A percentile compares a stretch with the other conserved stretches of the same genome.
Evolutionary conservation across 30 jellyfish, hydroid and myxozoan genomes (phyloP).

Genomic region (Aurelia sp.): DNA sequence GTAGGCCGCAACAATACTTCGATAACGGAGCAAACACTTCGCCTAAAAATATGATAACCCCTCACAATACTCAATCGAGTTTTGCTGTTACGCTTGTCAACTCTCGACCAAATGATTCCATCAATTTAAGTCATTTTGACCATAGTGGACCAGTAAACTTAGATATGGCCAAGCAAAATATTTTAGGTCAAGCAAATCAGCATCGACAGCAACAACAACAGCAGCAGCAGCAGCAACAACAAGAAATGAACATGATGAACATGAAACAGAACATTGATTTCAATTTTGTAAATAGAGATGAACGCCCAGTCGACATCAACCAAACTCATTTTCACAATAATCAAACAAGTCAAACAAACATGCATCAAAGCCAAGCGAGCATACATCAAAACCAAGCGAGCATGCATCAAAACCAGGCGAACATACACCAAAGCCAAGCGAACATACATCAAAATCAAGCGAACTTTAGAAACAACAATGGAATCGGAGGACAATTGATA

Average conservation of each 20-base stretch:
- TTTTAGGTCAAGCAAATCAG: conserved; percentile 21
- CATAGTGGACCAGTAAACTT: background rate
- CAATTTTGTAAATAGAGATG: conserved; percentile 2
- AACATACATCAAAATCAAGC: background rate
- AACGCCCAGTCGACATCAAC: background rate
- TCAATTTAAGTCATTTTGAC: conserved; percentile 16
- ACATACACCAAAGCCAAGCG: background rate
- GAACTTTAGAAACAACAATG: conserved; percentile 9
- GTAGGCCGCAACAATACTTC: conserved; percentile 20
- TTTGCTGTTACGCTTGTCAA: conserved; percentile 18
- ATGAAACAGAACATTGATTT: conserved; percentile 1
- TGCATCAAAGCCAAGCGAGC: background rate
- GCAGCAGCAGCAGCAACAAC: conserved; percentile 4
- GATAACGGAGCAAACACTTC: conserved; percentile 1
- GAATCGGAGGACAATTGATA: conserved; percentile 49
- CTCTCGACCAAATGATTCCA: background rate
- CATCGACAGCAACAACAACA: conserved; percentile 8
- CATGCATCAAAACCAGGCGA: background rate
- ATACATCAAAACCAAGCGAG: conserved; percentile 1
- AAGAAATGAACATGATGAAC: background rate
- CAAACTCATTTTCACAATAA: background rate
- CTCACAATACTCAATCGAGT: conserved; percentile 11
- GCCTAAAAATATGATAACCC: conserved; percentile 2
- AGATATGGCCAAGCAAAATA: background rate
- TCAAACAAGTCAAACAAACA: background rate